These are phyloP conservation scores for Ellobium chinense DNA, from an alignment of 2,888 invertebrate genomes.

Conservation along the genomic window DNA sequence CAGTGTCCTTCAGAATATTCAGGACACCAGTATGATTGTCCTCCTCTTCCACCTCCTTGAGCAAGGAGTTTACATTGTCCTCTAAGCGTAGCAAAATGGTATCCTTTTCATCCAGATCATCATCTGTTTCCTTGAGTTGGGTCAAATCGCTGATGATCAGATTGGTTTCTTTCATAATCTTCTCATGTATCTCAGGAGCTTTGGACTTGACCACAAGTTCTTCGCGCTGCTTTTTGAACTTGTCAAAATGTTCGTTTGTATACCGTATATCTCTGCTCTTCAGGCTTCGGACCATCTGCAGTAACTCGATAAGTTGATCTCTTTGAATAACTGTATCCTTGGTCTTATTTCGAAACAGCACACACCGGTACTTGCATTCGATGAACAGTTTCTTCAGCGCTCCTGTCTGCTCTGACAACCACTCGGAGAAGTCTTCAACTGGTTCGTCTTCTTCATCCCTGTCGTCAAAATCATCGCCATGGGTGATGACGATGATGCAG, in stretches of 20 bases:
- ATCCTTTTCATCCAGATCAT: too few relatives aligned
- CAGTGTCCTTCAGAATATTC: too few relatives aligned
- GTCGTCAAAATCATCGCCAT: background rate
- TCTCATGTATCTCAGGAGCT: background rate
- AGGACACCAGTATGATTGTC: too few relatives aligned
- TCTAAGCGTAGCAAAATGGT: too few relatives aligned
- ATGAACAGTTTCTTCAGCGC: background rate
- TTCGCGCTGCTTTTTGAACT: background rate
- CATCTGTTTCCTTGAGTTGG: too few relatives aligned
- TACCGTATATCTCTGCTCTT: background rate
- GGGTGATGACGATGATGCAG: background rate
- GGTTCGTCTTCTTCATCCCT: background rate
- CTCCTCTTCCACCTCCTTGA: too few relatives aligned
- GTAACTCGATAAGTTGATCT: background rate
- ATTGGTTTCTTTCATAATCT: background rate
- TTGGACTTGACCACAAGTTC: background rate
- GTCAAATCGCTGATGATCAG: too few relatives aligned
- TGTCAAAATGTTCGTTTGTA: background rate
- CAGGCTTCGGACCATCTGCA: background rate
- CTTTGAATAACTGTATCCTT: background rate
- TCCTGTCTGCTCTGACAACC: background rate
- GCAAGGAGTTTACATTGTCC: too few relatives aligned
- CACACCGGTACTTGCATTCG: background rate
- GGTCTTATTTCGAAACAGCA: background rate
- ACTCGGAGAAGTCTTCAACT: background rate